phyloP scores from a whole-genome alignment of 2,888 invertebrate species.

The Oscheius sp. region DNA sequence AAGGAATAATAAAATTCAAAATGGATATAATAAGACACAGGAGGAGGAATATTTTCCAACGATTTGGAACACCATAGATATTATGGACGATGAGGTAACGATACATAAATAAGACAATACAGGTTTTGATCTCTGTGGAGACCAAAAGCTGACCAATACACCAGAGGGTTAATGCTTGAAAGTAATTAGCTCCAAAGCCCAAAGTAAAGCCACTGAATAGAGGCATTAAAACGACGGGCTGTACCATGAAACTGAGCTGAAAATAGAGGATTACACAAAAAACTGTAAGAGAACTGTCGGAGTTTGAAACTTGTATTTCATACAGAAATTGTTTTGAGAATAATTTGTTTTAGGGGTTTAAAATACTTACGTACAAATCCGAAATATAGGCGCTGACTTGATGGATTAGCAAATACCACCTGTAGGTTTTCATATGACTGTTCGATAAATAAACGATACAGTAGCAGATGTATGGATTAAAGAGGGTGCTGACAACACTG shows the following conservation, averaged over 20 bases:
- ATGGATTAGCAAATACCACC: conserved; percentile 5
- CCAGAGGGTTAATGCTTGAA: neutral
- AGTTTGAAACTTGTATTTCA: too few relatives aligned
- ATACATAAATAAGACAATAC: neutral
- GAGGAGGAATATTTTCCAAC: neutral
- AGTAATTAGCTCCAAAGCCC: neutral
- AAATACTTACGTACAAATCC: neutral
- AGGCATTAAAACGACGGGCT: neutral
- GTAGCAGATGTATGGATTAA: neutral
- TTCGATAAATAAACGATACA: neutral
- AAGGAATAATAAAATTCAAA: too few relatives aligned
- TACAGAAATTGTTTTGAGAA: too few relatives aligned
- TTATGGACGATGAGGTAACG: neutral
- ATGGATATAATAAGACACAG: neutral
- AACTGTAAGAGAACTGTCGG: too few relatives aligned
- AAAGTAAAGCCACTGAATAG: neutral
- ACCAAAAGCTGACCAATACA: neutral
- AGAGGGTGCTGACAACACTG: neutral
- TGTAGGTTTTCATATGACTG: neutral
- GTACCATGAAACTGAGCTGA: neutral
- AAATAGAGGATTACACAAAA: neutral
- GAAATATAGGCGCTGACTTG: neutral
- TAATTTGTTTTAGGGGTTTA: too few relatives aligned
- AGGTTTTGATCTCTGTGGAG: neutral
- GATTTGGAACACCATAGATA: neutral